Base-by-base conservation (phyloP, 2,888 invertebrate species). In the Hyposoter didymator region DNA sequence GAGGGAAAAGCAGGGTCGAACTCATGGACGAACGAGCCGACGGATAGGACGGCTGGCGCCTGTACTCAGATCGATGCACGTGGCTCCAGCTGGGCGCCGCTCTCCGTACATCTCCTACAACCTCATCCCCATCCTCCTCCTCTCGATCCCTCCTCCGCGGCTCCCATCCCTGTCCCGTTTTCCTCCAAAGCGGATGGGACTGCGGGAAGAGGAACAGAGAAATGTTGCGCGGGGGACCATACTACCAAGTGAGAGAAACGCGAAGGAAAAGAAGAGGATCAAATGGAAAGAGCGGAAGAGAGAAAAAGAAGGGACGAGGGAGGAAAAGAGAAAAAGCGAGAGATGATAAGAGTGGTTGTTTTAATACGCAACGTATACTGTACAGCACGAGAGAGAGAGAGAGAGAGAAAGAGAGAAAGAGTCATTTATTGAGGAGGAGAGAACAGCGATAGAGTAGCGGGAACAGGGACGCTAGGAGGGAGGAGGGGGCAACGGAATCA, bases 41-140 rank as follows among this genome's bases (percentile, higher is more conserved):
- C 93, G 92, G 92, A 93, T 93, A 93, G 93, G 93, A 93, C 90
- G 92, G 91, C 93, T 93, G 93, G 93, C 93, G 93, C 93, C 93
- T 93, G 90, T 92, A 90, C 91, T 93, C 93, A 93, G 93, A 93
- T 93, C 93, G 93, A 93, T 93, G 93, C 93, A 93, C 93, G 91
- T 93, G 93, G 93, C 93, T 93, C 93, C 93, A 93, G 92, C 92
- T 93, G 93, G 93, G 93, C 93, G 93, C 93, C 93, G 93, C 92
- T 93, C 92, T 93, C 91, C 91, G 91, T 92, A 92, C 92, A 92
- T 92, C 92, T 93, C 92, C 91, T 91, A 90, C 90, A 91, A 90
- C 88, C 90, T 86, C 83, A 84, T 85, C 69, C 86, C 84, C 84
- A 75, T 78, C 78, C 78, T 72, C 64, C 80, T 59, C 67, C 78